Percentiles rank a stretch among this genome's conserved stretches.
phyloP scores from a whole-genome alignment of 37 sponge, comb jelly and placozoan genomes.

The Corticium candelabrum region DNA sequence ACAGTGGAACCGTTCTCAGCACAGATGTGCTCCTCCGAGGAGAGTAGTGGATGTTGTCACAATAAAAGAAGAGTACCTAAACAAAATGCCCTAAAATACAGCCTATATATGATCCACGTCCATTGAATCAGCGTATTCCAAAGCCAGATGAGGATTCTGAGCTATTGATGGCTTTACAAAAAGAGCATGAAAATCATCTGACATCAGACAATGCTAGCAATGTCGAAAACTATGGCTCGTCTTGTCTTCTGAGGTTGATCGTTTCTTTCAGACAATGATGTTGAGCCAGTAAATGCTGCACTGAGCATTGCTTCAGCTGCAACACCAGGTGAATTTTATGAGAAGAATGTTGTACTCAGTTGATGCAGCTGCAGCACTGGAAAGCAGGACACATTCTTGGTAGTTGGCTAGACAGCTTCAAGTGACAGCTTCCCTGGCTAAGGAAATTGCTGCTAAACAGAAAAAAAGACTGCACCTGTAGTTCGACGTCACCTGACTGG shows the following conservation, averaged over 20 bases:
- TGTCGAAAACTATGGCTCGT: conserved; percentile 12
- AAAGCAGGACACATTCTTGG: no score
- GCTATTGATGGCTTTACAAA: conserved; percentile 7
- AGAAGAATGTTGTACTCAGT: no score
- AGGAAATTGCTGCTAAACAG: no score
- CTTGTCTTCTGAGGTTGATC: conserved; percentile 1
- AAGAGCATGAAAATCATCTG: conserved; percentile 16
- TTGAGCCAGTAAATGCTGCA: background rate
- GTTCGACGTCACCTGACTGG: no score
- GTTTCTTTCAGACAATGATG: conserved; percentile 7
- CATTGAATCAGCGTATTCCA: conserved; percentile 12
- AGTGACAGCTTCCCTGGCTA: no score
- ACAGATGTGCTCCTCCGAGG: conserved; percentile 9
- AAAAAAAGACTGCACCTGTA: no score
- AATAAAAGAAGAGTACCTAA: conserved; percentile 16
- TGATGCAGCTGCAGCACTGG: no score
- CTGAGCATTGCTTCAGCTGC: no score
- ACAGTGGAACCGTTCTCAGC: conserved; percentile 17
- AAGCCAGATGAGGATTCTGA: conserved; percentile 9
- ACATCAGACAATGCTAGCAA: conserved; percentile 6
- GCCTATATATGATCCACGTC: conserved; percentile 10
- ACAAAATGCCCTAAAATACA: background rate
- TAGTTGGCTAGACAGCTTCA: no score
- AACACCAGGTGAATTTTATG: no score
- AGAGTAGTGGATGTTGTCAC: conserved; percentile 5